Evolutionary conservation across 2,797 vertebrate species (phyloP), one percentile per base, ranked within the genome.

Genomic region (Telmatherina bonti): DNA sequence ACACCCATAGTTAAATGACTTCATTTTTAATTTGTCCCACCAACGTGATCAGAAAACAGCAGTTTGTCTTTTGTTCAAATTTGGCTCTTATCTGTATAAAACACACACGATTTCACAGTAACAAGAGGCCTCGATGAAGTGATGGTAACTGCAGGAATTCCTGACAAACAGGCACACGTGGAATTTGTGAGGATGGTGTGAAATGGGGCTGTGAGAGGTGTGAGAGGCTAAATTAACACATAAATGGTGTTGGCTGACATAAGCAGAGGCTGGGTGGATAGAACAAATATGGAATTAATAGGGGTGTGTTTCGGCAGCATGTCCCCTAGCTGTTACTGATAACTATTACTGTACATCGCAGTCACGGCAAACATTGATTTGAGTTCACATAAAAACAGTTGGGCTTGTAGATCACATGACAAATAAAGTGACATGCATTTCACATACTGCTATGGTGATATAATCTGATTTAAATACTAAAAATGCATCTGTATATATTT

Each of bases 201-300:
- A 89, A 83, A 70, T 81, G 62, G 82, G 83, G 58, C 67, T 27
- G n/a, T 86, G 82, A 86, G 77, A 85, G 78, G 75, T 64, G 67
- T 54, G 56, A 71, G 35, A 67, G 54, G 86, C 76, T 78, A 78
- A 85, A 77, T 90, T 83, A 91, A 72, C 88, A 85, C 85, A 75
- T 59, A 60, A 74, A 56, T 16, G 35, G 64, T 60, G 73, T 56
- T 57, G 74, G 26, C 41, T 79, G 70, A 47, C 22, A 58, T 57
- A 73, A 41, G 67, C 70, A 36, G 22, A 67, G 35, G 51, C 29
- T 55, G 55, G 74, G 61, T 43, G 35, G 66, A 52, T 31, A 15
- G 47, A 24, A 35, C 63, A 47, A 29, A 43, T 73, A 43, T 67
- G 47, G 55, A 27, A 55, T 43, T 69, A 30, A 53, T 54, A 33